A percentile compares a stretch with the other conserved stretches of the same genome.
Conservation (phyloP, 2,797 vertebrate genomes). For the Xerus rutilus region DNA sequence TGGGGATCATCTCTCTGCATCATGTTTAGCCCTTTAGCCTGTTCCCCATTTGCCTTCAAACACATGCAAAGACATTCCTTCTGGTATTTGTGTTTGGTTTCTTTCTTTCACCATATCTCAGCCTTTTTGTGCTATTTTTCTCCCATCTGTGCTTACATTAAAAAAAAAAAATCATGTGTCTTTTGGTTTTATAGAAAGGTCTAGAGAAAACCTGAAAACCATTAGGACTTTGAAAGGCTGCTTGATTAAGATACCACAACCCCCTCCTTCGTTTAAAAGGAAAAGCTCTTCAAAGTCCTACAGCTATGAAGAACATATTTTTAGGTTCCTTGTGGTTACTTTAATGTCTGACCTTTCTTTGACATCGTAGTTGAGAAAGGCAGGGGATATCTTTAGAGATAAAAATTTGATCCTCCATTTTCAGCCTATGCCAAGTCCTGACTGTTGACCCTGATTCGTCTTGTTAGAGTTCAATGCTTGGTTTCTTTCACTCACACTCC, state of each 20-base stretch:
- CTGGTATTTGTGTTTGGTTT: slow-evolving; percentile 9
- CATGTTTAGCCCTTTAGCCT: neutral
- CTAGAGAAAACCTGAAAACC: slow-evolving; percentile 75
- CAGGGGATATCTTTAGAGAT: slow-evolving; percentile 74
- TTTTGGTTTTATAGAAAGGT: slow-evolving; percentile 61
- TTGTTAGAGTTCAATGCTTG: slow-evolving; percentile 70
- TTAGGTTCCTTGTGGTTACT: slow-evolving; percentile 75
- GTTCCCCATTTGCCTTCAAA: slow-evolving; percentile 26
- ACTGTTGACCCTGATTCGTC: slow-evolving; percentile 77
- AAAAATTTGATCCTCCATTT: slow-evolving; percentile 70
- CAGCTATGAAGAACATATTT: slow-evolving; percentile 69
- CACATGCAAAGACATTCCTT: neutral
- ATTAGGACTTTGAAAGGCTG: slow-evolving; percentile 60
- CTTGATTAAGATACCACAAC: slow-evolving; percentile 73
- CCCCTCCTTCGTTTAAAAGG: slow-evolving; percentile 64
- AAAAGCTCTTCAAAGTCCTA: slow-evolving; percentile 74
- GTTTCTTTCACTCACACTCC: slow-evolving; percentile 62
- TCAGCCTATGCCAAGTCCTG: slow-evolving; percentile 71
- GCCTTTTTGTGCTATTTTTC: slow-evolving; percentile 60
- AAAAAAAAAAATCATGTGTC: neutral
- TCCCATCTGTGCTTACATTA: slow-evolving; percentile 64
- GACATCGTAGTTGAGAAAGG: slow-evolving; percentile 53
- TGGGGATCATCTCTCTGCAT: neutral
- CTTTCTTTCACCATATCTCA: slow-evolving; percentile 44
- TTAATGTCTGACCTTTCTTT: slow-evolving; percentile 80